phyloP scores from a whole-genome alignment of 2,888 invertebrate genomes.

The Ichneumoninae sp. region DNA sequence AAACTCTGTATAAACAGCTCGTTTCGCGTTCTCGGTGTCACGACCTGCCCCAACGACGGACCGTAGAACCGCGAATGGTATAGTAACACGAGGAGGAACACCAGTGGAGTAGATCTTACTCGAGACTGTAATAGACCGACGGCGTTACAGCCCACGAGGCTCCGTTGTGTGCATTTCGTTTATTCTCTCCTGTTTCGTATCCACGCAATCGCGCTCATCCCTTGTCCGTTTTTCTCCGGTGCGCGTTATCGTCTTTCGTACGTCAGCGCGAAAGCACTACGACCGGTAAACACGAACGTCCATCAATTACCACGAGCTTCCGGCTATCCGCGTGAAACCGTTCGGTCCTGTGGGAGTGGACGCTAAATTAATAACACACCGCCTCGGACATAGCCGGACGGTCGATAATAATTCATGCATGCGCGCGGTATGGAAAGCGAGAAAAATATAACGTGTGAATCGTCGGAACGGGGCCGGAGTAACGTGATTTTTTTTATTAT shows the following conservation, averaged over 20 bases:
- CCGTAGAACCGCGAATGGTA: slow-evolving; percentile 14
- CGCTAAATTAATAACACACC: slow-evolving; percentile 35
- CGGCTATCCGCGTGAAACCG: slow-evolving; percentile 26
- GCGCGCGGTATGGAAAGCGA: neutral
- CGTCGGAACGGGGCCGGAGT: neutral
- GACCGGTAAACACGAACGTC: neutral
- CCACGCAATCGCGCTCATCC: neutral
- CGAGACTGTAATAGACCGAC: slow-evolving; percentile 24
- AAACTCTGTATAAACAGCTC: slow-evolving; percentile 2
- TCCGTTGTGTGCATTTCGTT: neutral
- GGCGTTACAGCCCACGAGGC: neutral
- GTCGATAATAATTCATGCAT: slow-evolving; percentile 15
- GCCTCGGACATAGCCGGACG: neutral
- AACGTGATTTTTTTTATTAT: neutral
- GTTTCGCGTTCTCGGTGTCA: slow-evolving; percentile 42
- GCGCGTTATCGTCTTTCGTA: slow-evolving; percentile 8
- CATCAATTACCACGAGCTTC: slow-evolving; percentile 21
- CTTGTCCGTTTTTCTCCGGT: neutral
- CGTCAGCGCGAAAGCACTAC: neutral
- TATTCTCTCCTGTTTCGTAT: neutral
- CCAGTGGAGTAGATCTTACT: neutral
- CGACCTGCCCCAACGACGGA: slow-evolving; percentile 59
- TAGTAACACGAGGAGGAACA: slow-evolving; percentile 8
- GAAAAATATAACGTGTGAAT: slow-evolving; percentile 34
- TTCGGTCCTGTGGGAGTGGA: neutral